Conservation (phyloP, 2,113 vertebrate genomes). For the Cyanistes caeruleus region DNA sequence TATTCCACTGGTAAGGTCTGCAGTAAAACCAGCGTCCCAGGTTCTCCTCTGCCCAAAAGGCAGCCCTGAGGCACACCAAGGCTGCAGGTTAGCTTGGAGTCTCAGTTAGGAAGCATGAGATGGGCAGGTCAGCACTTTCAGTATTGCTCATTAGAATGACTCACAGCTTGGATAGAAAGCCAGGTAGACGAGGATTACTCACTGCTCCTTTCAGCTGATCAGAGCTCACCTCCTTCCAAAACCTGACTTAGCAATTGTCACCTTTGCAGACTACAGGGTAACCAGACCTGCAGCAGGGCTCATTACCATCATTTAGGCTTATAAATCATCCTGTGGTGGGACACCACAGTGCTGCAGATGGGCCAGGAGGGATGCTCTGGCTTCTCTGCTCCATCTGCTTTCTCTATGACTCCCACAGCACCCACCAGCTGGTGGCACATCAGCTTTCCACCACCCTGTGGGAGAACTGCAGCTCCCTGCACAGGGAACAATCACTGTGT, state of each 20-base stretch:
- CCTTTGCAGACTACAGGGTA: background rate
- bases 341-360: background rate
- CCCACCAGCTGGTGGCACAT: background rate
- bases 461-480: background rate
- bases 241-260: background rate
- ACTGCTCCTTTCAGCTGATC: background rate
- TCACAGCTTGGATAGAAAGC: background rate
- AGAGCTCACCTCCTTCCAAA: background rate
- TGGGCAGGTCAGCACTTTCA: background rate
- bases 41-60: background rate
- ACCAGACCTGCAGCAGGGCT: background rate
- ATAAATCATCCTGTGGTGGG: background rate
- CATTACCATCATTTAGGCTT: background rate
- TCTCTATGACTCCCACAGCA: background rate
- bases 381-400: background rate
- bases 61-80: background rate
- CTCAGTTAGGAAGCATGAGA: background rate
- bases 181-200: background rate
- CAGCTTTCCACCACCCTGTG: background rate
- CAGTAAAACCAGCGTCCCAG: background rate
- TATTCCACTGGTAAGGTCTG: background rate
- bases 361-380: background rate
- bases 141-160: background rate
- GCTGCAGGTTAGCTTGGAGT: background rate
- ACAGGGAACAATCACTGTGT: background rate